Evolutionary conservation across 2,797 vertebrate genomes (phyloP), one percentile per base, ranked within the genome.

Genomic region (Sebastiscus tertius): DNA sequence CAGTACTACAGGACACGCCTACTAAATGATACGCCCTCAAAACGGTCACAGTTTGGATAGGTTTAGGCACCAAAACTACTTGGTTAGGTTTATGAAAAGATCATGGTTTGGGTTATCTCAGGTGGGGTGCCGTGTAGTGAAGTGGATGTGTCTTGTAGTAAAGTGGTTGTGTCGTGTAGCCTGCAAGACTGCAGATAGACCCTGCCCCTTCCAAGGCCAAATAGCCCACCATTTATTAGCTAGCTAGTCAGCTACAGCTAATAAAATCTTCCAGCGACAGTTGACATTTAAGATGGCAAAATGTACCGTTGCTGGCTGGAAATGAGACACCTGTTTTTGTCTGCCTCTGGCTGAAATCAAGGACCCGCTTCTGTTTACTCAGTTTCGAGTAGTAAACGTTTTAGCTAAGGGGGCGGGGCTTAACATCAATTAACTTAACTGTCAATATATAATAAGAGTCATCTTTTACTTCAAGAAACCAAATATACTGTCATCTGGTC

Each of bases 401-500:
- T 34, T 34, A 58, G n/a, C 27, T 6, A 13, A 46, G 20, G 5
- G 39, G 52, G 8, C 3, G 10, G 59, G 31, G 59, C 69, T 80
- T 71, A 36, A 72, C 18, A 0, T 49, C 46, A 20, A 20, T 49
- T 20, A 49, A 49, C 4, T 46, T n/a, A 52, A 31, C 3, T 2
- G 22, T 65, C 54, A 29, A 2, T 63, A 71, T 63, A 14, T 2
- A 77, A 59, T 14, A 22, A 8, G 20, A 18, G 11, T 75, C 20
- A 26, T 70, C 39, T 61, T 77, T 67, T 72, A 77, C 61, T 36
- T 8, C 56, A 56, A 63, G 18, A 84, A 85, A 81, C 91, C 88
- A 92, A 93, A 92, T 73, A 78, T 64, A 42, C 61, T 18, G 26
- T 80, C 80, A 74, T 46, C 81, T 82, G 75, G 65, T 71, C 71